Conservation (phyloP, 2,797 vertebrate species). For the Fistularia commersonii region DNA sequence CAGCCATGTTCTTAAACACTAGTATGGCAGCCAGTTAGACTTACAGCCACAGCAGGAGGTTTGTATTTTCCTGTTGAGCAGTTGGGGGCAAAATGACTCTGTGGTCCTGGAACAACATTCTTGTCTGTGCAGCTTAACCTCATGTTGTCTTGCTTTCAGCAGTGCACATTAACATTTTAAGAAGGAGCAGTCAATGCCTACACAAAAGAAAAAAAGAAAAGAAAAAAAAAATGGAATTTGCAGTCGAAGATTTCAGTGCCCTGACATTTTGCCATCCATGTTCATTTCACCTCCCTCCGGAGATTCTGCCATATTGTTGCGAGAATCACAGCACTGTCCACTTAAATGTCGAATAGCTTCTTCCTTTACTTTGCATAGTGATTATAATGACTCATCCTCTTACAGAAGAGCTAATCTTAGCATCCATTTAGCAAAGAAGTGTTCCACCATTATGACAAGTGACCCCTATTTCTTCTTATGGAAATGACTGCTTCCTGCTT, state of each 20-base stretch:
- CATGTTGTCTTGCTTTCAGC: slow-evolving; percentile 50
- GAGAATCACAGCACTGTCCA: slow-evolving; percentile 37
- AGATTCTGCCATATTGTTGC: slow-evolving; percentile 42
- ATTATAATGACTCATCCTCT: slow-evolving; percentile 63
- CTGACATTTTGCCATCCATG: slow-evolving; percentile 34
- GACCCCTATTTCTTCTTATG: slow-evolving; percentile 62
- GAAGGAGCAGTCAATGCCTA: slow-evolving; percentile 30
- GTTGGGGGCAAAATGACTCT: slow-evolving; percentile 57
- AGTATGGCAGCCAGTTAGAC: slow-evolving; percentile 40
- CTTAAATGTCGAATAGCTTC: slow-evolving; percentile 47
- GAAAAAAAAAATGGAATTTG: slow-evolving; percentile 29
- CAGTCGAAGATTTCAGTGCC: slow-evolving; percentile 10
- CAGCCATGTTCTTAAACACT: slow-evolving; percentile 2
- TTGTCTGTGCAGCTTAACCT: slow-evolving; percentile 55
- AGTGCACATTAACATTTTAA: slow-evolving; percentile 60
- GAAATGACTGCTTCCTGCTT: slow-evolving; percentile 52
- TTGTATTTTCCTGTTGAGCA: slow-evolving; percentile 61
- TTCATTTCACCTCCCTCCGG: slow-evolving; percentile 32
- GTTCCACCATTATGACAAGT: slow-evolving; percentile 65
- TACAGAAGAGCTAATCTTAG: slow-evolving; percentile 62
- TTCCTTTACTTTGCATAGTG: slow-evolving; percentile 48
- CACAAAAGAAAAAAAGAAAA: slow-evolving; percentile 1
- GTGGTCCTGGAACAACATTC: slow-evolving; percentile 45
- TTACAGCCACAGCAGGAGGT: slow-evolving; percentile 52
- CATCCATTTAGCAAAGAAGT: slow-evolving; percentile 63